phyloP scores from a whole-genome alignment of 2,888 invertebrate species.

The Tillus elongatus region DNA sequence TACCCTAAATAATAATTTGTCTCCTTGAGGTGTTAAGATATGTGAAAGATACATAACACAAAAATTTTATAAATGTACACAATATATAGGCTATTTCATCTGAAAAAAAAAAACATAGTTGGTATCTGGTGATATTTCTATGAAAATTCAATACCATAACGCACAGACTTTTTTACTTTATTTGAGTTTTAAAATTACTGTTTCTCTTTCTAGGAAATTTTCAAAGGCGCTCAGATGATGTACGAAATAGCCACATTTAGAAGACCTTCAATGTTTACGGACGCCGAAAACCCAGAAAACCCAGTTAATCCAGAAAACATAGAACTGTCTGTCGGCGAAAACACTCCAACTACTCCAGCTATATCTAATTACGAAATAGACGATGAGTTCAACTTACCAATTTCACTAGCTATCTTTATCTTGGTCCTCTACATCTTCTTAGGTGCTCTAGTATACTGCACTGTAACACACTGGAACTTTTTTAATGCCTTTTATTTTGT shows the following conservation, averaged over 20 bases:
- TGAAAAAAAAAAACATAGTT: conserved; percentile 8
- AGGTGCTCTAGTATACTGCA: conserved; percentile 71
- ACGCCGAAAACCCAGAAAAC: conserved; percentile 25
- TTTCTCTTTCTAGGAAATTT: conserved; percentile 56
- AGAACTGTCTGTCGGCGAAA: conserved; percentile 24
- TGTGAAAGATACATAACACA: too few relatives aligned
- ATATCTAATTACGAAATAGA: conserved; percentile 72
- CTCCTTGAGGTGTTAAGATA: too few relatives aligned
- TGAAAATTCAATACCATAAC: too few relatives aligned
- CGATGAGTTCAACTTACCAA: conserved; percentile 91
- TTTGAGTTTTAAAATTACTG: neutral
- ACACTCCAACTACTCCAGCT: conserved; percentile 66
- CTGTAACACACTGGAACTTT: conserved; percentile 80
- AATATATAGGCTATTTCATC: too few relatives aligned
- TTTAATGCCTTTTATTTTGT: conserved; percentile 94
- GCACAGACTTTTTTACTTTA: neutral
- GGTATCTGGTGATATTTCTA: conserved; percentile 8
- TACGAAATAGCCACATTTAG: conserved; percentile 70
- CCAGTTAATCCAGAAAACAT: conserved; percentile 16
- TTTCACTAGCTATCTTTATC: conserved; percentile 77
- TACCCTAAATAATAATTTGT: too few relatives aligned
- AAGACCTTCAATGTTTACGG: conserved; percentile 55
- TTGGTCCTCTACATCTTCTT: conserved; percentile 77
- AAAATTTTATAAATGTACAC: too few relatives aligned
- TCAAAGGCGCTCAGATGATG: conserved; percentile 73